Evolutionary conservation across 2,888 invertebrate species (phyloP), one percentile per base, ranked within the genome.

Genomic region (Cryptosula pallasiana): DNA sequence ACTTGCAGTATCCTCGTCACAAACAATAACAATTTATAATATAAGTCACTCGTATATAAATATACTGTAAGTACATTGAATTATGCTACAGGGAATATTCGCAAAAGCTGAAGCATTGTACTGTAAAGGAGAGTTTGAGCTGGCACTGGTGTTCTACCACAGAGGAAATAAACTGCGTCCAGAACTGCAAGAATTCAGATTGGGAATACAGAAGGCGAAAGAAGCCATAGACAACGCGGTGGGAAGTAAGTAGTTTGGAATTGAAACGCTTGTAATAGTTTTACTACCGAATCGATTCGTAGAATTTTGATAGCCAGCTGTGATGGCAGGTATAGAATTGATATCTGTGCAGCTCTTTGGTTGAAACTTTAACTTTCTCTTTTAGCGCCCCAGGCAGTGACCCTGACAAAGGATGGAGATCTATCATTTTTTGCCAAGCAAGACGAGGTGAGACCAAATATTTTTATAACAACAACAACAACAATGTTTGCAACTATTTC

Each of bases 221-320:
- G 94, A 95, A 83, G 95, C 95, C 9, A 95, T 96, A 76, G 91
- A 94, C 83, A 94, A 94, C 82, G 92, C 94, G 0, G 91, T 96
- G 71, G 91, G 91, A 73, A 87, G 83, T 83, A 76, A 78, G 79
- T 80, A 35, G n/a, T n/a, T n/a, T n/a, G n/a, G n/a, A n/a, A n/a
- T n/a, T n/a, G n/a, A n/a, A n/a, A n/a, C n/a, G n/a, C n/a, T n/a
- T n/a, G n/a, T n/a, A n/a, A n/a, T n/a, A n/a, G n/a, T n/a, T n/a
- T n/a, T n/a, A n/a, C n/a, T n/a, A n/a, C n/a, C n/a, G n/a, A n/a
- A n/a, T n/a, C n/a, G n/a, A n/a, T n/a, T n/a, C n/a, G n/a, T n/a
- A n/a, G n/a, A n/a, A n/a, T n/a, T n/a, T n/a, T n/a, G n/a, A n/a
- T n/a, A n/a, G n/a, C n/a, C n/a, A n/a, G n/a, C n/a, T n/a, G n/a